Conservation (phyloP, 2,113 vertebrate genomes). For the Syrrhaptes paradoxus region DNA sequence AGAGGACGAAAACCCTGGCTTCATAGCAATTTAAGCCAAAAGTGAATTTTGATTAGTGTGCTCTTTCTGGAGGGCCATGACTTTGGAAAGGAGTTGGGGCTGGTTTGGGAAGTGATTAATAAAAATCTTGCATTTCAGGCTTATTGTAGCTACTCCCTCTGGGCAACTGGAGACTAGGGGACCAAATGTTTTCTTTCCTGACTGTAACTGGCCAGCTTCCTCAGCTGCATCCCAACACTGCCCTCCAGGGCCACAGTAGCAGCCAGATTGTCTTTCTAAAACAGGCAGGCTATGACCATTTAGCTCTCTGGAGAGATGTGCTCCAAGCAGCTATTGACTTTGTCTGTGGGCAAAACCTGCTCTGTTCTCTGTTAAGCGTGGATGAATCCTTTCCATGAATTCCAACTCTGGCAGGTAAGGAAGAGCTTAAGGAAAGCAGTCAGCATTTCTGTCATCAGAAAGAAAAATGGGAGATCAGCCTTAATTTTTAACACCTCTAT, state of each 20-base stretch:
- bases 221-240: background rate
- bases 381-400: background rate
- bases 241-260: no score
- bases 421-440: background rate
- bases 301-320: background rate
- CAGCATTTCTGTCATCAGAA: background rate
- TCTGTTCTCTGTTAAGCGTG: background rate
- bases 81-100: background rate
- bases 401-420: background rate
- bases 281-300: fast-evolving
- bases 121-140: background rate
- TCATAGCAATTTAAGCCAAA: background rate
- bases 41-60: background rate
- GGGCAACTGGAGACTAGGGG: background rate
- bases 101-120: background rate
- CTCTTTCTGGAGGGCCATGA: background rate
- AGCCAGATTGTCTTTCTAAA: background rate
- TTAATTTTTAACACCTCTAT: background rate
- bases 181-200: background rate
- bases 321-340: background rate
- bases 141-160: background rate
- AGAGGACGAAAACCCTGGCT: background rate
- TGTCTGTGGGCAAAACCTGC: background rate
- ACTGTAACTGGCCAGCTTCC: background rate
- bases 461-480: background rate